Evolutionary conservation across 2,113 vertebrate genomes (phyloP).

Genomic region (Periophthalmodon schlosseri): DNA sequence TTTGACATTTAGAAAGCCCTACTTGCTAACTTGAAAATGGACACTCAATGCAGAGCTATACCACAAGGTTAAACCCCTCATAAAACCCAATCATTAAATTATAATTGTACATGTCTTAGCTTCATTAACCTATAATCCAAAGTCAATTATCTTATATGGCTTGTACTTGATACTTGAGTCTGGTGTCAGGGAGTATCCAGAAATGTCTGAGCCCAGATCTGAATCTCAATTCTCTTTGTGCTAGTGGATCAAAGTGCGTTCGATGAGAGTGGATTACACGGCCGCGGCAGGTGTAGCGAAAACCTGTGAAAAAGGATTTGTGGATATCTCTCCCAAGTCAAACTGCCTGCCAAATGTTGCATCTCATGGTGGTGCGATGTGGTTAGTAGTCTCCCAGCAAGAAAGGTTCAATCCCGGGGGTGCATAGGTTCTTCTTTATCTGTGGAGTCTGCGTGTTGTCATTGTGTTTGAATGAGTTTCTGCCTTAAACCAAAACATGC

Average conservation of each 20-base stretch:
- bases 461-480: too few relatives aligned
- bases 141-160: slow-evolving; percentile 19
- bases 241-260: slow-evolving; percentile 50
- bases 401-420: too few relatives aligned
- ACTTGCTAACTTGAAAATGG: slow-evolving; percentile 6
- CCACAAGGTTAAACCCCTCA: slow-evolving; percentile 28
- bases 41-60: slow-evolving; percentile 19
- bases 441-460: too few relatives aligned
- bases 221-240: slow-evolving; percentile 49
- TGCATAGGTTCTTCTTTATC: too few relatives aligned
- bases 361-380: background rate
- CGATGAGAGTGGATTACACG: slow-evolving; percentile 35
- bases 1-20: slow-evolving; percentile 3
- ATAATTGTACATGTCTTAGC: slow-evolving; percentile 25
- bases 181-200: slow-evolving; percentile 44
- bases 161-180: slow-evolving; percentile 20
- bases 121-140: slow-evolving; percentile 6
- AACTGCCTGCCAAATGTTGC: slow-evolving; percentile 11
- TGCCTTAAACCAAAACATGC: too few relatives aligned
- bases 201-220: slow-evolving; percentile 26
- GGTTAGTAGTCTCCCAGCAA: too few relatives aligned
- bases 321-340: slow-evolving; percentile 19
- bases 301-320: slow-evolving; percentile 34
- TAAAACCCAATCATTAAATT: slow-evolving; percentile 42
- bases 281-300: slow-evolving; percentile 36